Base-by-base conservation (phyloP, 2,113 vertebrate genomes). In the Peromyscus californicus region DNA sequence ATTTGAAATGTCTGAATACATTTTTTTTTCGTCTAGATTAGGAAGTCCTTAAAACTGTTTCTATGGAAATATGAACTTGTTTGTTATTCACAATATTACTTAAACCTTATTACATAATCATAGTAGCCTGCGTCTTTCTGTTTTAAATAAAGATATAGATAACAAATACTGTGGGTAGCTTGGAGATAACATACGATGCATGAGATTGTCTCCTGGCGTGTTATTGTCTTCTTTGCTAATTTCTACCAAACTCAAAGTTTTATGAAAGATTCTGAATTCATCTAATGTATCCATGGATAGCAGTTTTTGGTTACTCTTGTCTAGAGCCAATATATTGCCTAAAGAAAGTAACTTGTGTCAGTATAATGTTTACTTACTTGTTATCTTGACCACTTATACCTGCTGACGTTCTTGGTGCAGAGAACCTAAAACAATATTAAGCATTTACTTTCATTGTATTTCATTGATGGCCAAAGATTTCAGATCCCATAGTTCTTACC, bases 71-170 rank as follows among this genome's bases (percentile, higher is more conserved):
- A 31, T 94, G 48, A 61, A 63, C 59, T 63, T 86, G 86, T 97
- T 36, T 93, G 59, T 83, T 94, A 79, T 87, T 97, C 82, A 95
- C 85, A 96, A 94, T 95, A 94, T 95, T 94, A 87, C 92, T 89
- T 94, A 97, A 97, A 19, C 59, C 75, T 97, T 93, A 76, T 78
- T 90, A 88, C 72, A 95, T 69, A 69, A 95, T 89, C 92, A 96
- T 87, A 95, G 94, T 91, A 79, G 22, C 89, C 57, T 82, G 19
- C 51, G 42, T 39, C 31, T 96, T 95, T 98, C 89, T 97, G 90
- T 94, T 96, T 96, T 91, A 93, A 94, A 90, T 92, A 93, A 95
- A 97, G 88, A 92, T 95, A 95, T 94, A 94, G 79, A 95, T 89
- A 67, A 97, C 89, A 95, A 97, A 90, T 78, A 79, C 89, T 61